Base-by-base conservation (phyloP, 2,888 invertebrate species). In the Acleris laterana region DNA sequence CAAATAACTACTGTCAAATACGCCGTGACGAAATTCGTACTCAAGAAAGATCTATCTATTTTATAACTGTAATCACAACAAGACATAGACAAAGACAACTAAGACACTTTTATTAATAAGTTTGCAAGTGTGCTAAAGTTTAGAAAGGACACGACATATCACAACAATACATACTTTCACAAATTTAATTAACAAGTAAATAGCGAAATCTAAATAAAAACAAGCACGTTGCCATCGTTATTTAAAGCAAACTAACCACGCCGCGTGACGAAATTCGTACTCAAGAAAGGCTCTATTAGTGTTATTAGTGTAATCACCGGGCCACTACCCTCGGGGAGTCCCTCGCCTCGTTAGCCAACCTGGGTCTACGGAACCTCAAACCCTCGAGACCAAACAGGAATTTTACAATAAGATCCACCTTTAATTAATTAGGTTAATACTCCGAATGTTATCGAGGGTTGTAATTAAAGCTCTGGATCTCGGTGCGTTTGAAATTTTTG, bases 291-390 rank as follows among this genome's bases (percentile, higher is more conserved):
- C 82, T 79, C 80, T 80, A 82, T 83, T 83, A 85, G 69, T 72
- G 79, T 81, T 81, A 84, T 86, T 86, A 85, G 78, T 75, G 77
- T 87, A 86, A 88, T 88, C 83, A 85, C 82, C 73, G 74, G 76
- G 72, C 74, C 44, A 75, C 78, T 73, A 75, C 71, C 77, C 75
- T 76, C 69, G 59, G 74, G 70, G 76, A 73, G 77, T 74, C 79
- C 75, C 80, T 66, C 70, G 73, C 72, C 81, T 85, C 83, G 84
- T 85, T 84, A 85, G 74, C 76, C 72, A 67, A 69, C 70, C 71
- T 68, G 72, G 69, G 62, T 69, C 70, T 69, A 71, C 71, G 69
- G 68, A 72, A 71, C 72, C 72, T 62, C 68, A 25, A 19, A 42
- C 77, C 72, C 75, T 62, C 38, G 78, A 78, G 82, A 78, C 48